Conservation (phyloP, 2,888 invertebrate genomes). For the Nebria brevicollis region DNA sequence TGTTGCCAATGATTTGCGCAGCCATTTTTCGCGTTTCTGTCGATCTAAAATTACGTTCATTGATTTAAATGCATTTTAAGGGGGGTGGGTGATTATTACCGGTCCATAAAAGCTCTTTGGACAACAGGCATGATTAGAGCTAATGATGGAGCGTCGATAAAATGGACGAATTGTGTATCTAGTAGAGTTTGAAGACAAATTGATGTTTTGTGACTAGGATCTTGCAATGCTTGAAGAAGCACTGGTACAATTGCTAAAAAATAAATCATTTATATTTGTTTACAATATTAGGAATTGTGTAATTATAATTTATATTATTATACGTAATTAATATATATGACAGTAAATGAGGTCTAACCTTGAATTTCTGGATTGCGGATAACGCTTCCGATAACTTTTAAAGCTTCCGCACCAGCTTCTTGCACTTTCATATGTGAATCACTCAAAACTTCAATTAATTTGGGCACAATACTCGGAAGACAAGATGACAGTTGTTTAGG, state of each 20-base stretch:
- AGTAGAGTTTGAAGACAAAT: conserved; percentile 90
- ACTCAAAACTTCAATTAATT: conserved; percentile 94
- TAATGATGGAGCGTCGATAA: conserved; percentile 98
- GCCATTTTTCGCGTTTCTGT: conserved; percentile 99
- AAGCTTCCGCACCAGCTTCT: conserved; percentile 94
- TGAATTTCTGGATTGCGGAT: conserved; percentile 99
- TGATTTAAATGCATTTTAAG: not conserved
- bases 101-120: conserved; percentile 95
- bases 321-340: too few relatives aligned
- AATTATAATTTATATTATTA: too few relatives aligned
- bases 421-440: conserved; percentile 98
- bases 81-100: conserved; percentile 58
- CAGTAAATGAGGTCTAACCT: conserved; percentile 61
- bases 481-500: conserved; percentile 98
- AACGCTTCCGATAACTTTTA: conserved; percentile 96
- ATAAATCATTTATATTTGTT: conserved; percentile 30
- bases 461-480: conserved; percentile 97
- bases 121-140: conserved; percentile 99
- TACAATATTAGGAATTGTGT: not conserved
- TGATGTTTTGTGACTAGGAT: conserved; percentile 95
- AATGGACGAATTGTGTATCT: conserved; percentile 98
- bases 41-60: conserved; percentile 62
- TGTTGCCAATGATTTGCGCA: conserved; percentile 99
- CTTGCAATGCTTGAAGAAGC: conserved; percentile 89
- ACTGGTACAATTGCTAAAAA: conserved; percentile 82